Evolutionary conservation across 2,888 invertebrate species (phyloP).

Genomic region (Tenthredo amoena): DNA sequence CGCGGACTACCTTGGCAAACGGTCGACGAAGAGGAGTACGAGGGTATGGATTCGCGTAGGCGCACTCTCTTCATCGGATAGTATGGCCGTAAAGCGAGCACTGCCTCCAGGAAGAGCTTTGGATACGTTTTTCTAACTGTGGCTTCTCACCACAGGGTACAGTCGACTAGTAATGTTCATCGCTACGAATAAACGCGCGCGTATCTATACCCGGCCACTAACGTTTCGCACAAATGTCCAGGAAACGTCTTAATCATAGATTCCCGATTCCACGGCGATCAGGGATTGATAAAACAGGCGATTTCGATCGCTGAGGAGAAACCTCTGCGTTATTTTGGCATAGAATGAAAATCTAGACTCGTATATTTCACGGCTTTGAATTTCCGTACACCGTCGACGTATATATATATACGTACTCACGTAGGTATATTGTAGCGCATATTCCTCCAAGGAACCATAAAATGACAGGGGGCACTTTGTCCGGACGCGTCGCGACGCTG

Average conservation of each 20-base stretch:
- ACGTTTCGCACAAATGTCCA: background rate
- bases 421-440: background rate
- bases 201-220: background rate
- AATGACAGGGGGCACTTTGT: constrained; percentile 13
- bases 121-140: background rate
- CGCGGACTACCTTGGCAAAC: background rate
- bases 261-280: background rate
- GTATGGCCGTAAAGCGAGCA: constrained; percentile 25
- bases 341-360: background rate
- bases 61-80: constrained; percentile 28
- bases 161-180: background rate
- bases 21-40: background rate
- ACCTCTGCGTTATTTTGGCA: background rate
- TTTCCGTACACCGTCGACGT: background rate
- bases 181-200: background rate
- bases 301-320: background rate
- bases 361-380: background rate
- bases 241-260: background rate
- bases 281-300: background rate
- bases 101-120: constrained; percentile 39
- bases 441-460: constrained; percentile 18
- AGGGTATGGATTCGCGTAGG: background rate
- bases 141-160: background rate
- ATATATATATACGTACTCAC: background rate
- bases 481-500: constrained; percentile 32